Evolutionary conservation across 2,888 invertebrate species (phyloP).

Genomic region (Acrocyrtus sp.): DNA sequence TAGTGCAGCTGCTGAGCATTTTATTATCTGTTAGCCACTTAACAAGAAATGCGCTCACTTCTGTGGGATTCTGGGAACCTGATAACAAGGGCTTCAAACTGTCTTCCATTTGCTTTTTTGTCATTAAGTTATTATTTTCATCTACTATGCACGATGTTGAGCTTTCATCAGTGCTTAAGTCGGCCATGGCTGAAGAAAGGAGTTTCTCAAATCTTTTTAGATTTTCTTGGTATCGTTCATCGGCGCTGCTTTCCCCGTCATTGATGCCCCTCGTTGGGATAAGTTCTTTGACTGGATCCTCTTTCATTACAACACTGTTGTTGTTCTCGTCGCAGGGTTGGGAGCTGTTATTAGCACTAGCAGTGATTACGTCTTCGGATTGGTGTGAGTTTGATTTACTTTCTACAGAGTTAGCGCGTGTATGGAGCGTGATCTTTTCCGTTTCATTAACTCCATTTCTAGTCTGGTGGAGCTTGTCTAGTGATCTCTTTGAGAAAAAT

Average conservation of each 20-base stretch:
- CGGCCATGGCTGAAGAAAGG: not conserved
- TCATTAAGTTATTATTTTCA: not conserved
- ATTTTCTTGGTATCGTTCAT: constrained; percentile 28
- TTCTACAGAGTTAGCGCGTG: too few relatives aligned
- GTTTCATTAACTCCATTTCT: too few relatives aligned
- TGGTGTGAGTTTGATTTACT: not conserved
- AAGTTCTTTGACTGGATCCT: constrained; percentile 1
- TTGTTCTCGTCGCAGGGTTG: not conserved
- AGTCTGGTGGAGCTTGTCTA: too few relatives aligned
- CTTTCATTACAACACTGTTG: not conserved
- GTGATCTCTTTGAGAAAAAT: constrained; percentile 12
- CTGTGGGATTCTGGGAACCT: constrained; percentile 9
- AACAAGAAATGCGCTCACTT: constrained; percentile 12
- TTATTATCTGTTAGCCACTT: constrained; percentile 15
- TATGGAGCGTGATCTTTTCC: too few relatives aligned
- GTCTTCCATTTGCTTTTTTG: not conserved
- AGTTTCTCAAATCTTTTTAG: constrained; percentile 23
- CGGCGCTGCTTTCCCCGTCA: not conserved
- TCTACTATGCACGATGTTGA: not conserved
- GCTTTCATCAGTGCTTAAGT: not conserved
- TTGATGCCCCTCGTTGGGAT: not conserved
- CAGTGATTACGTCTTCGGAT: too few relatives aligned
- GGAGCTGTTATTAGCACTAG: too few relatives aligned
- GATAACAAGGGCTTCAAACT: not conserved
- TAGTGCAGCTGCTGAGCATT: too few relatives aligned